phyloP scores from a whole-genome alignment of 2,113 vertebrate genomes.

The Malaclemys terrapin region DNA sequence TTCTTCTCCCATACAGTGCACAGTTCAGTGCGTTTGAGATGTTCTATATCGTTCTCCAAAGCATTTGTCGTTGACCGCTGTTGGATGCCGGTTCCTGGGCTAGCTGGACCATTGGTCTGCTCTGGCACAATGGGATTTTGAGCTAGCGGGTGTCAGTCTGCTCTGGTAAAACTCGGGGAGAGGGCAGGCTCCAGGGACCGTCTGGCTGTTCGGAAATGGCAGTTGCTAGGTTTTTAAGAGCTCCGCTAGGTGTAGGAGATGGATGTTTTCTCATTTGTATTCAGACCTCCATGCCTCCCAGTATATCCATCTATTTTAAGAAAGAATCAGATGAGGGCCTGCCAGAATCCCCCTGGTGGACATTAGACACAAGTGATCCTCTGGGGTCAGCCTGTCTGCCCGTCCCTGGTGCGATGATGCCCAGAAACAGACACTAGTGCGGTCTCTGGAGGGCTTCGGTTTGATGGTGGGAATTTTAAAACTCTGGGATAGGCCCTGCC shows the following conservation, averaged over 20 bases:
- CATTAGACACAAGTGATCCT: background rate
- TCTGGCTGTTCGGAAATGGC: background rate
- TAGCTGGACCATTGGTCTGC: background rate
- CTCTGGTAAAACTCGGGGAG: too few relatives aligned
- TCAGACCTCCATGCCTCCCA: too few relatives aligned
- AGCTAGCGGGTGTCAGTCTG: too few relatives aligned
- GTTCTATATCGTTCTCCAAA: background rate
- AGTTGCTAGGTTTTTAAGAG: background rate
- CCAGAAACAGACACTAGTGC: too few relatives aligned
- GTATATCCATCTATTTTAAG: too few relatives aligned
- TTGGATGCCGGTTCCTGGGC: background rate
- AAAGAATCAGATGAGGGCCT: too few relatives aligned
- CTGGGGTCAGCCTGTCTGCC: background rate
- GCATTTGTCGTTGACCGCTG: background rate
- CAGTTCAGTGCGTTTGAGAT: background rate
- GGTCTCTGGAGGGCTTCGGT: background rate
- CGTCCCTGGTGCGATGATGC: background rate
- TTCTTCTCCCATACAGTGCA: background rate
- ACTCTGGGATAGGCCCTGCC: too few relatives aligned
- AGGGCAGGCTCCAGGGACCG: background rate
- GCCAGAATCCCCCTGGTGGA: too few relatives aligned
- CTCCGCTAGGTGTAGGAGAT: background rate
- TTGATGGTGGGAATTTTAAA: background rate
- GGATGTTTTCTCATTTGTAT: background rate
- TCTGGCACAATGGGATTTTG: background rate